phyloP scores from a whole-genome alignment of 2,113 vertebrate genomes.

The Takifugu bimaculatus region DNA sequence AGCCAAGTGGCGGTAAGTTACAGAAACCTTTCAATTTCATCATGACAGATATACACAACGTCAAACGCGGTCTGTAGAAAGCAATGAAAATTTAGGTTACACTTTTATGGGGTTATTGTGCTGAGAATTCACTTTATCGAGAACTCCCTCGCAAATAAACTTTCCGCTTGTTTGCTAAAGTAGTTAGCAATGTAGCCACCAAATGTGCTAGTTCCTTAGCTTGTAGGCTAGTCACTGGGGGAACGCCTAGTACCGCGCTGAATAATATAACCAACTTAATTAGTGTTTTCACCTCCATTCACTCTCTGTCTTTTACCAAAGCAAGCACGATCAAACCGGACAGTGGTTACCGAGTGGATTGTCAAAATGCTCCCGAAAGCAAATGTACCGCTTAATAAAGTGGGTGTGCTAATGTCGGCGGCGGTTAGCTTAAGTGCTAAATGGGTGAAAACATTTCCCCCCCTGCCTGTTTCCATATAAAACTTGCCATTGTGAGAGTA shows the following conservation, averaged over 20 bases:
- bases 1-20: conserved; percentile 72
- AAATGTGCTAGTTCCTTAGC: conserved; percentile 70
- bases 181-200: conserved; percentile 52
- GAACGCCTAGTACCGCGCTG: conserved; percentile 61
- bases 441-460: neutral
- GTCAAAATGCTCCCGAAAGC: neutral
- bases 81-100: neutral
- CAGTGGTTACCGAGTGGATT: no score
- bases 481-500: no score
- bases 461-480: no score
- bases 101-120: fast-evolving
- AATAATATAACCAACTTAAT: neutral
- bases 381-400: conserved; percentile 22
- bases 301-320: fast-evolving
- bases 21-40: conserved; percentile 34
- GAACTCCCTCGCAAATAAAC: conserved; percentile 32
- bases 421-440: conserved; percentile 50
- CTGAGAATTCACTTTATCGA: neutral
- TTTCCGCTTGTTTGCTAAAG: conserved; percentile 64
- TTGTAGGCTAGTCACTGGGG: conserved; percentile 49
- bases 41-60: neutral
- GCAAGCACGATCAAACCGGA: no score
- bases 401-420: conserved; percentile 35
- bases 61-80: neutral
- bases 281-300: fast-evolving